Evolutionary conservation across 1,140 invertebrate genomes (phyloP).

Genomic region (Harpegnathos saltator): DNA sequence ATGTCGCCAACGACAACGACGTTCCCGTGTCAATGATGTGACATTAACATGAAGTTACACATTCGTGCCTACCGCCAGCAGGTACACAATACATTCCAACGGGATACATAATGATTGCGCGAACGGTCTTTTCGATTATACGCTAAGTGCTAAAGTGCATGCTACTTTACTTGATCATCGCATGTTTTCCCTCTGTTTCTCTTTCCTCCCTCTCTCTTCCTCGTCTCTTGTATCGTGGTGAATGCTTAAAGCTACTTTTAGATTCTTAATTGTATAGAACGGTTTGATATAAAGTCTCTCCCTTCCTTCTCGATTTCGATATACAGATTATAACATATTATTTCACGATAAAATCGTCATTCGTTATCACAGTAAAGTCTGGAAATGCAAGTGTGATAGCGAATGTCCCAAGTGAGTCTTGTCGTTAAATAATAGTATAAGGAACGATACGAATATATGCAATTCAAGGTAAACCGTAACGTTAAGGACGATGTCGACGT

Average conservation of each 20-base stretch:
- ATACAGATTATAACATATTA: not conserved
- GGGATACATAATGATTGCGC: slow-evolving; percentile 52
- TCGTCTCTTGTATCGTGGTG: slow-evolving; percentile 2
- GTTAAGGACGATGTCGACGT: not conserved
- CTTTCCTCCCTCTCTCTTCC: not conserved
- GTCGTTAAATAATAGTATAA: not conserved
- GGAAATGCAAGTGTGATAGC: not conserved
- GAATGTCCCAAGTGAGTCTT: not conserved
- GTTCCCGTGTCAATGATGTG: slow-evolving; percentile 57
- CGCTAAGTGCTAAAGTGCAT: slow-evolving; percentile 22
- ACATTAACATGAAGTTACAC: slow-evolving; percentile 44
- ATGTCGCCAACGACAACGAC: slow-evolving; percentile 55
- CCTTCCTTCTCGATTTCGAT: not conserved
- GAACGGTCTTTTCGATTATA: slow-evolving; percentile 23
- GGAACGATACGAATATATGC: slow-evolving; percentile 14
- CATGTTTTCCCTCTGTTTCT: not conserved
- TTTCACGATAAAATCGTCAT: slow-evolving; percentile 34
- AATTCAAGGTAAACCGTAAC: slow-evolving; percentile 7
- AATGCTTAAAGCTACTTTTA: slow-evolving; percentile 47
- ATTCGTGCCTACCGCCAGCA: slow-evolving; percentile 70
- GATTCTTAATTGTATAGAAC: slow-evolving; percentile 28
- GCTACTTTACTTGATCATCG: slow-evolving; percentile 38
- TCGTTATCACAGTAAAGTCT: slow-evolving; percentile 25
- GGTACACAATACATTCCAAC: slow-evolving; percentile 70
- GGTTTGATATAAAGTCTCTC: not conserved